Evolutionary conservation across 2,888 invertebrate genomes (phyloP).

Genomic region (Tachina lurida): DNA sequence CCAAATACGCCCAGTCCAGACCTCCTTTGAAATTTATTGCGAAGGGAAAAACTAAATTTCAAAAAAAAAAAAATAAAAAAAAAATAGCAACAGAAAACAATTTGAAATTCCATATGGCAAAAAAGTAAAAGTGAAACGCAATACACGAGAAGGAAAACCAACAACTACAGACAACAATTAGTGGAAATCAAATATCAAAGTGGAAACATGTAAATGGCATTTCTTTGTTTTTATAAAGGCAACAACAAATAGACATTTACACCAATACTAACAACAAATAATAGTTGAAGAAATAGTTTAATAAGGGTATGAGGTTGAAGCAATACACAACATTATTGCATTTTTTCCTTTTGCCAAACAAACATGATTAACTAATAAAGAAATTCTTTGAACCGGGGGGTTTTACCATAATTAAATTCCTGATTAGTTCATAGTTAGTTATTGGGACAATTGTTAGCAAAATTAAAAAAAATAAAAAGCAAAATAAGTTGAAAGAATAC

Average conservation of each 20-base stretch:
- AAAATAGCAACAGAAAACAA: conserved; percentile 50
- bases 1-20: conserved; percentile 55
- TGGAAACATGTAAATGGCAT: conserved; percentile 72
- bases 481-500: neutral
- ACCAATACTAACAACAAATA: conserved; percentile 11
- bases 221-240: conserved; percentile 64
- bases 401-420: conserved; percentile 70
- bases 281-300: conserved; percentile 16
- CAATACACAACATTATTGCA: conserved; percentile 22
- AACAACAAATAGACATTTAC: conserved; percentile 12
- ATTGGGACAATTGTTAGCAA: neutral
- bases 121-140: conserved; percentile 81
- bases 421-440: conserved; percentile 62
- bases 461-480: neutral
- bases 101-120: conserved; percentile 71
- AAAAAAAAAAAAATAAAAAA: conserved; percentile 32
- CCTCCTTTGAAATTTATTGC: conserved; percentile 43
- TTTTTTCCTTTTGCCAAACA: conserved; percentile 5
- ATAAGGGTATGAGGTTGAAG: conserved; percentile 29
- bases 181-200: conserved; percentile 80
- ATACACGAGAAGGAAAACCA: conserved; percentile 73
- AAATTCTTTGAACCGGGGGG: conserved; percentile 55
- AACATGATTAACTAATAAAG: conserved; percentile 63
- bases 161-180: conserved; percentile 66
- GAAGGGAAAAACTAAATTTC: conserved; percentile 51